Evolutionary conservation across 1,140 invertebrate species (phyloP).

Genomic region (Dreissena polymorpha): DNA sequence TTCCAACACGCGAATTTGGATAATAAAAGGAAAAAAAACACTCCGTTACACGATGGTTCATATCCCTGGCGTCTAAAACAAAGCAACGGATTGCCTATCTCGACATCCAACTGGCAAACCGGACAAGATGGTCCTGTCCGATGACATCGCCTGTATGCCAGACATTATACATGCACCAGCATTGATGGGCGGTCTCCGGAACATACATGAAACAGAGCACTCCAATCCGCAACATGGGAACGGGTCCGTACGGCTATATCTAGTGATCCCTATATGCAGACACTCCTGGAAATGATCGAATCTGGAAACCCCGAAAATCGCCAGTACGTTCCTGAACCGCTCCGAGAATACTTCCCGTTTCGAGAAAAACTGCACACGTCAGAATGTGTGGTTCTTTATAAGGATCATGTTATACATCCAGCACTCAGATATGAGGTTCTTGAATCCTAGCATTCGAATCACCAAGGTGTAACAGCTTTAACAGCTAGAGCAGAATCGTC

Average conservation of each 20-base stretch:
- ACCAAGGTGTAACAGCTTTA: slow-evolving; percentile 57
- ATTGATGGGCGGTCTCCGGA: no score
- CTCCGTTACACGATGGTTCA: slow-evolving; percentile 51
- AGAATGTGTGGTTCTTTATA: slow-evolving; percentile 50
- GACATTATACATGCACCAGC: no score
- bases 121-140: background rate
- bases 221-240: slow-evolving; percentile 21
- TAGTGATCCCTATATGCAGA: slow-evolving; percentile 36
- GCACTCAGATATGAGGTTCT: slow-evolving; percentile 17
- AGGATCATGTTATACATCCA: slow-evolving; percentile 45
- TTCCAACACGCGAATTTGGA: slow-evolving; percentile 47
- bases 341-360: slow-evolving; percentile 56
- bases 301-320: slow-evolving; percentile 50
- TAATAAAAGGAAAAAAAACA: slow-evolving; percentile 58
- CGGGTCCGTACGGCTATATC: slow-evolving; percentile 23
- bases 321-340: slow-evolving; percentile 12
- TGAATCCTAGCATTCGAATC: slow-evolving; percentile 51
- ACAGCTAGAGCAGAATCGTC: slow-evolving; percentile 55
- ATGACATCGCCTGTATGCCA: no score
- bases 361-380: slow-evolving; percentile 48
- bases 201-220: no score
- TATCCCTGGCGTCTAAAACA: slow-evolving; percentile 49
- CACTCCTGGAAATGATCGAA: slow-evolving; percentile 52
- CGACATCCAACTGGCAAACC: slow-evolving; percentile 42
- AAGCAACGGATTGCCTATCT: slow-evolving; percentile 44